Conservation (phyloP, 2,113 vertebrate species). For the Rhabdornis inornatus region DNA sequence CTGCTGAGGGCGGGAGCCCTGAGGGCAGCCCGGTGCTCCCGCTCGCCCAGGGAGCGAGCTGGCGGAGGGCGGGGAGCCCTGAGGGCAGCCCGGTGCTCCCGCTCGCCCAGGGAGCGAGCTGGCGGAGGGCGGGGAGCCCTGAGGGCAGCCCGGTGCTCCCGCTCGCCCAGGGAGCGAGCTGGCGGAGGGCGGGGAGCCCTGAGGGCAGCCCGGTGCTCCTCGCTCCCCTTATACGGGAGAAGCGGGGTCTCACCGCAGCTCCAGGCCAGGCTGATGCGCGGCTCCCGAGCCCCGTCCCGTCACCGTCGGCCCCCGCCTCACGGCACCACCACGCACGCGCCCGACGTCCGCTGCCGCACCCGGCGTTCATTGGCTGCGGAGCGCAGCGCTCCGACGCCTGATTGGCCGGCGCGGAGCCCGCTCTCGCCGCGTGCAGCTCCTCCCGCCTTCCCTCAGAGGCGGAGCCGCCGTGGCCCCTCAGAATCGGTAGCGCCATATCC, state of each 20-base stretch:
- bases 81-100: not conserved
- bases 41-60: too few relatives aligned
- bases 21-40: too few relatives aligned
- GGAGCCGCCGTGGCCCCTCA: not conserved
- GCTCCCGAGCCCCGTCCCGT: fast-evolving
- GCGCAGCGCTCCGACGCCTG: fast-evolving
- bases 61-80: too few relatives aligned
- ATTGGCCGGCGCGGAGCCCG: not conserved
- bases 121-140: too few relatives aligned
- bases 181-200: too few relatives aligned
- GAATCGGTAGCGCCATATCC: fast-evolving
- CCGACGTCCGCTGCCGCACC: not conserved
- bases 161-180: too few relatives aligned
- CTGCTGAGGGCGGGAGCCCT: fast-evolving
- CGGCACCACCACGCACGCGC: not conserved
- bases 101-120: too few relatives aligned
- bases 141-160: too few relatives aligned
- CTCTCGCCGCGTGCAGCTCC: fast-evolving
- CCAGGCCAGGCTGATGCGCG: not conserved
- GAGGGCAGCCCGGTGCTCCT: not conserved
- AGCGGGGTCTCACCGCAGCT: not conserved
- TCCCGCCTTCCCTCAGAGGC: too few relatives aligned
- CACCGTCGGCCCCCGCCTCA: fast-evolving
- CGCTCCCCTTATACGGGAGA: fast-evolving
- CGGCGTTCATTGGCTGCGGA: not conserved